Evolutionary conservation across 2,797 vertebrate genomes (phyloP).

Genomic region (Neosalanx taihuensis): DNA sequence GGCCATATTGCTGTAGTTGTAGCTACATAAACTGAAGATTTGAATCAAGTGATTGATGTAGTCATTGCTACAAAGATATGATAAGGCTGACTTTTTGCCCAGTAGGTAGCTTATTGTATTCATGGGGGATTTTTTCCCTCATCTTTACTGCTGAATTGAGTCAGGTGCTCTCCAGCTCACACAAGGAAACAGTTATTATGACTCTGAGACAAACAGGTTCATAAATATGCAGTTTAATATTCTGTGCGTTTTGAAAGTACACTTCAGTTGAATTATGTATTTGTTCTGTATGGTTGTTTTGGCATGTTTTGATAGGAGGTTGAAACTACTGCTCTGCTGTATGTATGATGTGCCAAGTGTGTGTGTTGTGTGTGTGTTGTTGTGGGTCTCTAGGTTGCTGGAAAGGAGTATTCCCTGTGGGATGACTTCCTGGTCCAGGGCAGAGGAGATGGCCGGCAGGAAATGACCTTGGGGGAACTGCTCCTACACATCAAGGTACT

Average conservation of each 20-base stretch:
- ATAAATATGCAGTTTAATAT: neutral
- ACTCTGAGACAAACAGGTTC: neutral
- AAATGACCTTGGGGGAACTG: conserved; percentile 81
- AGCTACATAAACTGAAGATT: neutral
- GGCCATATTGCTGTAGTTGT: neutral
- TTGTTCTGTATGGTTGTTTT: neutral
- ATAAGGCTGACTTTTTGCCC: neutral
- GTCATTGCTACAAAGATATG: neutral
- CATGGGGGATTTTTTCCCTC: neutral
- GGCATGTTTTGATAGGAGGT: conserved; percentile 5
- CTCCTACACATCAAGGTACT: conserved; percentile 80
- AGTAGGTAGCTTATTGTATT: no score
- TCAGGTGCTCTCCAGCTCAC: neutral
- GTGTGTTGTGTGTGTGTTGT: conserved; percentile 13
- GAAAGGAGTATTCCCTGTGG: conserved; percentile 79
- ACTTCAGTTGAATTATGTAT: neutral
- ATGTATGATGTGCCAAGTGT: conserved; percentile 5
- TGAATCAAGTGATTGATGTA: neutral
- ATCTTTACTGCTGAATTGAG: no score
- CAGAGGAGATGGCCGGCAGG: conserved; percentile 61
- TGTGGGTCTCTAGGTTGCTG: conserved; percentile 74
- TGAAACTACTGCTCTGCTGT: no score
- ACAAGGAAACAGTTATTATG: neutral
- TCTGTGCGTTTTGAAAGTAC: neutral
- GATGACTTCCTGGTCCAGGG: conserved; percentile 75